Base-by-base conservation (phyloP, 1,140 invertebrate genomes). In the Nomia melanderi region DNA sequence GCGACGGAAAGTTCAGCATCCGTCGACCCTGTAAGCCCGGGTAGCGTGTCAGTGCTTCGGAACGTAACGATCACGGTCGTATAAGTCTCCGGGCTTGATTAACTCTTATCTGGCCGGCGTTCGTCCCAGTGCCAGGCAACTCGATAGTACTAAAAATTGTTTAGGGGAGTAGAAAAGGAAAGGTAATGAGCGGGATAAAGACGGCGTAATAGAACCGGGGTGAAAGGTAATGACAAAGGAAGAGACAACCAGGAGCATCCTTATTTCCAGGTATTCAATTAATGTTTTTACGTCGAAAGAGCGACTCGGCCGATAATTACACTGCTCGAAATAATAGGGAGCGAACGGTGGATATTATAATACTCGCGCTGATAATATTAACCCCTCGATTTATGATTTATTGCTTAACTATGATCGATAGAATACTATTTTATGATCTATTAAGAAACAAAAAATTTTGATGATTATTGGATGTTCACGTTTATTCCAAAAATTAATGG, bases 11-110 rank as follows among this genome's bases (percentile, higher is more conserved):
- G 47, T 74, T 74, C 23, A 44, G n/a, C 36, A 7, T 1, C 14
- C 27, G 36, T 41, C 47, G 50, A 74, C 47, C 36, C 36, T 56
- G 39, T 29, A 33, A 56, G 63, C 72, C 33, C n/a, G 14, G 11
- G n/a, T n/a, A 17, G 31, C 36, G 62, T 66, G 41, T 50, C 47
- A 36, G 27, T 66, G 54, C 63, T 36, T 65, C n/a, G 17, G 54
- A 66, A 74, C 63, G 25, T 31, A 66, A 74, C 72, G 72, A 66
- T 65, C 50, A 65, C 25, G 25, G 1, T 39, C 27, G n/a, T 56
- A 53, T 56, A 33, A 39, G 14, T 56, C 39, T 76, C 59, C 20
- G 39, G 33, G 23, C 53, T 67, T 59, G 65, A 69, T 76, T 29
- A 69, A 69, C 65, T 29, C 17, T 73, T 77, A 69, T 44, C 47